phyloP scores from a whole-genome alignment of 2,888 invertebrate genomes.

The Caenorhabditis sp. region DNA sequence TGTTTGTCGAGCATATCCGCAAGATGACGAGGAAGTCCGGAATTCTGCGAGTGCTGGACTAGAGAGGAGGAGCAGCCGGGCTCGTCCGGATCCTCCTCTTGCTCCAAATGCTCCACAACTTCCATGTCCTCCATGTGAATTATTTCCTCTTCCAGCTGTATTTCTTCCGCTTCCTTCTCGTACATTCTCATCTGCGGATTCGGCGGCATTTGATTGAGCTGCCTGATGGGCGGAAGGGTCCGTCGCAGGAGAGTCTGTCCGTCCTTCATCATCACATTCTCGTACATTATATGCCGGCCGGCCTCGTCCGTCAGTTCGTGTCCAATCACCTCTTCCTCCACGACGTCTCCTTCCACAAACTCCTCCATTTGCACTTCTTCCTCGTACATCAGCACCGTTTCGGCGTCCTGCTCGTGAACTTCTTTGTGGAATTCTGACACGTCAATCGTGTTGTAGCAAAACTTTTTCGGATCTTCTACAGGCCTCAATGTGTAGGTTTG shows the following conservation, averaged over 20 bases:
- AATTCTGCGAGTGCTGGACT: no score
- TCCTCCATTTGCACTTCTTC: conserved; percentile 5
- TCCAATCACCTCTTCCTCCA: conserved; percentile 11
- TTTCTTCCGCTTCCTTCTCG: no score
- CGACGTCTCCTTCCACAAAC: neutral
- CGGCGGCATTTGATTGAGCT: no score
- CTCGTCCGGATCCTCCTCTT: conserved; percentile 4
- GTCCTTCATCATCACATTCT: neutral
- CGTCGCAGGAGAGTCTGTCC: no score
- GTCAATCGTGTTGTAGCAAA: neutral
- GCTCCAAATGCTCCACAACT: neutral
- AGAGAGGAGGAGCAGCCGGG: no score
- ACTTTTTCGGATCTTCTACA: conserved; percentile 7
- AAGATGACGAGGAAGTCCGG: no score
- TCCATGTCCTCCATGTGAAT: conserved; percentile 5
- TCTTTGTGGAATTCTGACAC: neutral
- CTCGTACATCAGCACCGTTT: conserved; percentile 25
- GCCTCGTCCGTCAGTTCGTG: neutral
- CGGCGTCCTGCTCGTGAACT: neutral
- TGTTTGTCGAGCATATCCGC: no score
- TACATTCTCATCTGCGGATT: no score
- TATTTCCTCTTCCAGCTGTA: neutral
- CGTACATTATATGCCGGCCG: neutral
- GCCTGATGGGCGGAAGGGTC: no score
- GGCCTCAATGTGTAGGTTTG: conserved; percentile 24